Evolutionary conservation across 2,113 vertebrate genomes (phyloP).

Genomic region (Antechinus flavipes): DNA sequence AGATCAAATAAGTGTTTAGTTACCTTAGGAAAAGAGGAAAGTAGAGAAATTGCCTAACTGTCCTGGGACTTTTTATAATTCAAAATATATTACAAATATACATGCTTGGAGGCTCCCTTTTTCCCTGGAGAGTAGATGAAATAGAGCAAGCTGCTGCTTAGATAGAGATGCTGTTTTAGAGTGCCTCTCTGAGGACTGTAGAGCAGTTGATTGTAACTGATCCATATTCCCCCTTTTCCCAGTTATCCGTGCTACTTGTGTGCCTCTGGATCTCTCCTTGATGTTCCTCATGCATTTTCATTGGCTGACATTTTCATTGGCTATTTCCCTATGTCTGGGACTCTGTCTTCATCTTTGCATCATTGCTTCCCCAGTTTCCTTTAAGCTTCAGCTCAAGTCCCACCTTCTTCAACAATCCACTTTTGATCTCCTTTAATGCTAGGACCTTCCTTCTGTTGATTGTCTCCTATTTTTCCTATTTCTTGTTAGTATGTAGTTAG

Average conservation of each 20-base stretch:
- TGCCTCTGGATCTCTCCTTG: neutral
- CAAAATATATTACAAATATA: neutral
- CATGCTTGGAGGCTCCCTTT: neutral
- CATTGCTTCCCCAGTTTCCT: neutral
- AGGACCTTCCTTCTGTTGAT: neutral
- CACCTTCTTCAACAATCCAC: neutral
- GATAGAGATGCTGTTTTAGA: neutral
- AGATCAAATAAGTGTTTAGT: neutral
- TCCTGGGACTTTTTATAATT: neutral
- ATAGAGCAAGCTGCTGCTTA: neutral
- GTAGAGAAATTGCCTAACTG: neutral
- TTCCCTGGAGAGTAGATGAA: neutral
- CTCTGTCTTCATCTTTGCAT: neutral
- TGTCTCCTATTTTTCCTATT: neutral
- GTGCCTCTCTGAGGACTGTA: neutral
- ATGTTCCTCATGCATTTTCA: neutral
- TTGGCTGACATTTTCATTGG: neutral
- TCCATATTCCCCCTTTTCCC: neutral
- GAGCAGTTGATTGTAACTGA: neutral
- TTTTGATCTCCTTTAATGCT: neutral
- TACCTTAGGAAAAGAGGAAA: neutral
- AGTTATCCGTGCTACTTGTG: neutral
- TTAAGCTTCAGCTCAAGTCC: neutral
- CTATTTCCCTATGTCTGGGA: neutral
- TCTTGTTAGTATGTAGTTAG: neutral